Evolutionary conservation across 92 coral and sea anemone genomes (phyloP), one percentile per base, ranked within the genome.

Genomic region (Porites divaricata): DNA sequence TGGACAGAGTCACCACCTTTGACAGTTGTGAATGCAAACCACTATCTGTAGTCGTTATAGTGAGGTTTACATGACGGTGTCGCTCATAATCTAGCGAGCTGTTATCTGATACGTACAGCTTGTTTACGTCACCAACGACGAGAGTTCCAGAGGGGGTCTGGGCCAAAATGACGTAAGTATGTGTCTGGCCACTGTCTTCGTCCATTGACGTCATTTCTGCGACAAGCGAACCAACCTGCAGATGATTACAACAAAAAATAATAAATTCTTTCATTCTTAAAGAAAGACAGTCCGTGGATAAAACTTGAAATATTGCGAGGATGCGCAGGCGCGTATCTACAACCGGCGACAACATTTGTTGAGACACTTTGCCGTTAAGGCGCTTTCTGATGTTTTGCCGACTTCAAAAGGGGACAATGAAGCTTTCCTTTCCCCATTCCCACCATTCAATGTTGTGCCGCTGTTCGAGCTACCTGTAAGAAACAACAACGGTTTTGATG

Each of bases 21-120:
- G 93, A 85, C 26, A 92, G 84, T 12, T 53, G 93, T 61, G 82
- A 79, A 75, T 85, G 93, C 51, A 45, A 66, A 0, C 89, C 95
- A 80, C 86, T 75, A 78, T 92, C 95, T 45, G 95, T 89, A 72
- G 88, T 92, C 52, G 87, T n/a, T 23, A 92, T 79, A n/a, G 93
- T 81, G 25, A 92, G 68, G 56, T 83, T 89, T 56, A 92, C 78
- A 68, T 81, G 77, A 13, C 88, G 90, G 51, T 75, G 80, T n/a
- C 82, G 69, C 56, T 92, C 95, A 61, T 67, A 92, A 82, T 89
- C 48, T 15, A 92, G 90, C 24, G 63, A 21, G 51, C 86, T 12
- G 79, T 79, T 81, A 80, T 92, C 93, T 15, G 88, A 86, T 28
- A 92, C 77, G 82, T 80, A 83, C 21, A 92, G 80, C 72, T 74